Conservation (phyloP, 2,113 vertebrate species). For the Ailurus styani region DNA sequence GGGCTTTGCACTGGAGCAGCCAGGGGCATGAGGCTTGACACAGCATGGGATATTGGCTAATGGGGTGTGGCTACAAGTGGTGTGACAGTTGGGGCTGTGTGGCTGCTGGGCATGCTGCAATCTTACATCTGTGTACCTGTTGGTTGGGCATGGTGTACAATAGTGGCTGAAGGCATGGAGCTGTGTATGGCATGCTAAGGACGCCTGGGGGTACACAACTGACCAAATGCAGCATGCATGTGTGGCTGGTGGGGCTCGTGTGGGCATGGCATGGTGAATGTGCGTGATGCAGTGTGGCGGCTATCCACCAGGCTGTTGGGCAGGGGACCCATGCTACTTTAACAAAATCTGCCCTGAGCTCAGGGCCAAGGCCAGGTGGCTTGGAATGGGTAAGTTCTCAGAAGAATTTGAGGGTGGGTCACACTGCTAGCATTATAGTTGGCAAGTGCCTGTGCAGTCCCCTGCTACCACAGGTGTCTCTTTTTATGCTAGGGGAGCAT, state of each 20-base stretch:
- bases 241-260: neutral
- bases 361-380: neutral
- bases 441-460: neutral
- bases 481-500: neutral
- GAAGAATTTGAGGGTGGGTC: neutral
- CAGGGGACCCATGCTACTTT: neutral
- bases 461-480: neutral
- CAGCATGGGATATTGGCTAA: neutral
- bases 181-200: neutral
- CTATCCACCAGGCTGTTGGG: neutral
- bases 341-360: neutral
- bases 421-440: neutral
- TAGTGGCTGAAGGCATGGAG: neutral
- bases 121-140: neutral
- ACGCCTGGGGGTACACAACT: neutral
- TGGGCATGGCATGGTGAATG: neutral
- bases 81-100: neutral
- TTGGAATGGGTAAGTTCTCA: neutral
- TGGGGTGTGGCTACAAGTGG: neutral
- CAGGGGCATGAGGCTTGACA: neutral
- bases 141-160: neutral
- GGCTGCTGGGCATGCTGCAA: neutral
- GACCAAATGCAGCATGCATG: neutral
- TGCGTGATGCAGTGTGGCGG: neutral
- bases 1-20: neutral